Percentiles rank a stretch among this genome's conserved stretches.
These are phyloP conservation scores for Centropyge bicolor DNA, from an alignment of 2,797 vertebrate species.

Conservation along the genomic window DNA sequence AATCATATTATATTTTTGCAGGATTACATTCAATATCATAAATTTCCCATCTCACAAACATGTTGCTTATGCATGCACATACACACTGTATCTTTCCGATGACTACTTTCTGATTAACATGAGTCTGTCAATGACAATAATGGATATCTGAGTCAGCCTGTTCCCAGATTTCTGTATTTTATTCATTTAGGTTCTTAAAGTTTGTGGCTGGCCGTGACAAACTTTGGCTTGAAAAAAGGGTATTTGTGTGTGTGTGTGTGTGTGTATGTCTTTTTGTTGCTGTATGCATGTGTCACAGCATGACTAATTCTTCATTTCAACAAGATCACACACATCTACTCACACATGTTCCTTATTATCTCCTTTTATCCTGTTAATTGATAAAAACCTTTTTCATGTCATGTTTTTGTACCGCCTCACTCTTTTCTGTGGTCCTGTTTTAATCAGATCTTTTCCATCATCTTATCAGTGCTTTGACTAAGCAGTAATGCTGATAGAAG, in stretches of 20 bases:
- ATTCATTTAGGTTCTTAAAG: neutral
- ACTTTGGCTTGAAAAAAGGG: neutral
- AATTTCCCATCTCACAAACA: neutral
- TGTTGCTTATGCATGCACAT: neutral
- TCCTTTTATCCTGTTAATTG: neutral
- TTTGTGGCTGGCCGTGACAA: neutral
- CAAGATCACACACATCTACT: neutral
- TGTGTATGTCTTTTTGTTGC: conserved; percentile 15
- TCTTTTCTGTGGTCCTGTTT: neutral
- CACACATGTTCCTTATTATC: neutral
- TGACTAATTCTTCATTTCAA: conserved; percentile 20
- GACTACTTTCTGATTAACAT: neutral
- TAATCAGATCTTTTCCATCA: neutral
- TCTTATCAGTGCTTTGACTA: neutral
- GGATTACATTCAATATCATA: neutral
- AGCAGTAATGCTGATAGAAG: neutral
- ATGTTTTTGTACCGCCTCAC: neutral
- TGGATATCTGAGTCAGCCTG: neutral
- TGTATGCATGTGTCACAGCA: conserved; percentile 12
- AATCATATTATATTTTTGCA: neutral
- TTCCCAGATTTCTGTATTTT: conserved; percentile 9
- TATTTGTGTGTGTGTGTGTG: neutral
- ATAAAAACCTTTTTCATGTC: neutral
- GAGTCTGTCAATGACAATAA: neutral
- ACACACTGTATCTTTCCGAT: neutral